These are phyloP conservation scores for Drosophila antonietae DNA, from an alignment of 2,888 invertebrate genomes.

Conservation along the genomic window DNA sequence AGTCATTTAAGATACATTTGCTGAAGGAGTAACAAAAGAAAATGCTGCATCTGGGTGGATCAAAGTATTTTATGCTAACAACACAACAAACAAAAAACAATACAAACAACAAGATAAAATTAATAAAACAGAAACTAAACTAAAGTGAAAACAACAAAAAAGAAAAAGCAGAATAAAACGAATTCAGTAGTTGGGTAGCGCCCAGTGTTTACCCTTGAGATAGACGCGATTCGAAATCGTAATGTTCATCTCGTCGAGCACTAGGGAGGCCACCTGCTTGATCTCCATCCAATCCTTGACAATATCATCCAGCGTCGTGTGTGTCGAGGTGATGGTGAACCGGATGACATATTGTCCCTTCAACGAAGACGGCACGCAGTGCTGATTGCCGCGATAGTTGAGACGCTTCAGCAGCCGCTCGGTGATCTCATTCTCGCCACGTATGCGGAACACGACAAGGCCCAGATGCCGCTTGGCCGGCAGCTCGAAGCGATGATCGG, in stretches of 20 bases:
- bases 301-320: slow-evolving; percentile 92
- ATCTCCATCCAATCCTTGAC: slow-evolving; percentile 95
- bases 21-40: neutral
- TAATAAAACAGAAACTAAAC: slow-evolving; percentile 7
- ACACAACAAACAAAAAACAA: slow-evolving; percentile 19
- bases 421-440: slow-evolving; percentile 93
- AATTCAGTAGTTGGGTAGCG: slow-evolving; percentile 46
- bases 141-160: slow-evolving; percentile 8
- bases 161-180: neutral
- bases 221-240: slow-evolving; percentile 87
- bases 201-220: slow-evolving; percentile 88
- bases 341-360: slow-evolving; percentile 94
- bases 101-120: slow-evolving; percentile 21
- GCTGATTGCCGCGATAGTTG: slow-evolving; percentile 94
- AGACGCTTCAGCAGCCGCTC: slow-evolving; percentile 94
- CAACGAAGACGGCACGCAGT: slow-evolving; percentile 97
- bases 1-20: neutral
- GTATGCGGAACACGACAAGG: slow-evolving; percentile 95
- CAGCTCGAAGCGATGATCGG: slow-evolving; percentile 95
- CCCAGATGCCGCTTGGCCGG: slow-evolving; percentile 93
- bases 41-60: slow-evolving; percentile 43
- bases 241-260: slow-evolving; percentile 88
- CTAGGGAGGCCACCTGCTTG: slow-evolving; percentile 89
- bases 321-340: slow-evolving; percentile 96
- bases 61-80: slow-evolving; percentile 52